Evolutionary conservation across 2,888 invertebrate species (phyloP).

Genomic region (Unio pictorum): DNA sequence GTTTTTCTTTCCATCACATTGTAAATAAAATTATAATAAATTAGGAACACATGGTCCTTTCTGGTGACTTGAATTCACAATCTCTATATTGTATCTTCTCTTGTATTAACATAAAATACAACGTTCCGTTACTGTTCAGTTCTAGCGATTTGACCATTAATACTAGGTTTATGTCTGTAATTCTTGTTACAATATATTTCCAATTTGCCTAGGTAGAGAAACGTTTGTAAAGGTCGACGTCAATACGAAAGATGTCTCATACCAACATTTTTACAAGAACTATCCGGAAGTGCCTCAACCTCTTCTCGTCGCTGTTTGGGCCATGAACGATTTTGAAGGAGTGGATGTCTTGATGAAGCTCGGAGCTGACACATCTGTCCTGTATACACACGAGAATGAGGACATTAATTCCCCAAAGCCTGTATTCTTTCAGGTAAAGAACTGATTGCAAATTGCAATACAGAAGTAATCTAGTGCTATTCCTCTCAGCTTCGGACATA

Average conservation of each 20-base stretch:
- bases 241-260: conserved; percentile 55
- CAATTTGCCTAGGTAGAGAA: background rate
- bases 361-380: conserved; percentile 44
- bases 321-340: conserved; percentile 42
- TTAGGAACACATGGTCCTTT: too few relatives aligned
- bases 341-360: conserved; percentile 45
- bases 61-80: too few relatives aligned
- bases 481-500: background rate
- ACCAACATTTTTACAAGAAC: conserved; percentile 42
- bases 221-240: conserved; percentile 40
- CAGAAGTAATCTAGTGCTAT: background rate
- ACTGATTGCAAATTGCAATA: background rate
- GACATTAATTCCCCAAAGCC: conserved; percentile 50
- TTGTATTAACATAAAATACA: too few relatives aligned
- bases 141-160: too few relatives aligned
- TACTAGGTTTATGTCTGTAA: too few relatives aligned
- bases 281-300: conserved; percentile 53
- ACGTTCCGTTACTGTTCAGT: too few relatives aligned
- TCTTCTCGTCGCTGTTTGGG: conserved; percentile 56
- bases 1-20: too few relatives aligned
- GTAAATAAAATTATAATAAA: too few relatives aligned
- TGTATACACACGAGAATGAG: conserved; percentile 41
- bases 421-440: conserved; percentile 62
- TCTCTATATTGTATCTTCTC: too few relatives aligned
- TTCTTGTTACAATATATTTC: background rate